Base-by-base conservation (phyloP, 2,888 invertebrate genomes). In the Deroplatys truncata region DNA sequence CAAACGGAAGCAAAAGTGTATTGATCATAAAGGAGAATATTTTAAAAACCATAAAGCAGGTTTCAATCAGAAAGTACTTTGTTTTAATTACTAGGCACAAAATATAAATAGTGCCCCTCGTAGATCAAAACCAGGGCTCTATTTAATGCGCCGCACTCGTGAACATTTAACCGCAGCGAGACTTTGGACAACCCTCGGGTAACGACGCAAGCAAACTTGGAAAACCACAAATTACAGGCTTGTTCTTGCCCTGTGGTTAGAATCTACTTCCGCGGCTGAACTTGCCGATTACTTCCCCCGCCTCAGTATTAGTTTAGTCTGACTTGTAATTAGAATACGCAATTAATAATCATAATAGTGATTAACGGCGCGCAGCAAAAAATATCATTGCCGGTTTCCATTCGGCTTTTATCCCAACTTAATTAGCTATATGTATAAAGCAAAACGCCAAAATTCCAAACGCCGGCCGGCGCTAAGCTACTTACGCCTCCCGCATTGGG, bases 181-280 rank as follows among this genome's bases (percentile, higher is more conserved):
- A 15, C 56, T 56, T 56, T 56, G 56, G 15, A 56, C 56, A 56
- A 15, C 56, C 56, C 15, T 16, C 16, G 56, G 20, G 20, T 82
- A 86, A 86, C 86, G 43, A 15, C 82, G 72, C 15, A 31, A 29
- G 72, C 15, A 31, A 29, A 72, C 29, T 82, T 82, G 86, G 28
- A 82, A 86, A 86, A 86, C 86, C 86, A 49, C 86, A 86, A 86
- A 86, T 86, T 86, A 86, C 29, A 82, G 56, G 28, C 15, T 56
- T 7, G 56, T 72, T 72, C 56, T 72, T 72, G 56, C 25, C 20
- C 56, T 25, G 25, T 25, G 56, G 56, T 72, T 72, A 20, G 5
- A 72, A 72, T 25, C 56, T 16, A 72, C 56, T 72, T 72, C 56
- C 25, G 25, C 25, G 56, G 20, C 56, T 20, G 20, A 72, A 72